Base-by-base conservation (phyloP, 2,113 vertebrate genomes). In the Psephotus haematonotus region DNA sequence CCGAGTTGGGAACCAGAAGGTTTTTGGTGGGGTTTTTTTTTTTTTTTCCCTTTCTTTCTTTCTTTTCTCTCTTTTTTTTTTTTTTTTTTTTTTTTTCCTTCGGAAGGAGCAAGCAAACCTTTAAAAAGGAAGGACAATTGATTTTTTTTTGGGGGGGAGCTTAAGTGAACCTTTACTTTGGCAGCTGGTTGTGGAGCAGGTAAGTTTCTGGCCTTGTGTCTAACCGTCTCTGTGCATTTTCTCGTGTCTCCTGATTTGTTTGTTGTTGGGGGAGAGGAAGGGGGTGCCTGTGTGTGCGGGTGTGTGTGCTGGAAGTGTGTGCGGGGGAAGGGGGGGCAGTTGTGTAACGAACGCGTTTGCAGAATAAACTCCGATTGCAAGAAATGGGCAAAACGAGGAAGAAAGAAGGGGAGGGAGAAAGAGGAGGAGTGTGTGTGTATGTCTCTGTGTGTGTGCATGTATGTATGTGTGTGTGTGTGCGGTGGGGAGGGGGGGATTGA, bases 171-270 rank as follows among this genome's bases (percentile, higher is more conserved):
- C 98, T 99, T 98, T 98, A 98, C 98, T 99, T 99, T 98, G 97
- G 98, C 98, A 98, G 98, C 98, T 98, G 98, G 98, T 97, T 97
- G 97, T 98, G 95, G 98, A 98, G 99, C 99, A 99, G 99, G 99
- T 99, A 99, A 99, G 99, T 99, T 99, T 98, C 97, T 99, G 98
- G 98, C 98, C 98, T 98, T 98, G 97, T 98, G 97, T 98, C 97
- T 98, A 97, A 97, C 86, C 97, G 95, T 95, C 90, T 96, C 97
- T 63, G 96, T 97, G 95, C 97, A 92, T 98, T 97, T 96, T 96
- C 96, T 95, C 64, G 92, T 97, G 97, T 93, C 97, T 97, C 97
- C 97, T 27, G 96, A 96, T 96, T 94, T 95, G 95, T 96, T 86
- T 95, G 94, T 92, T 96, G 95, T 75, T 92, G 96, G 95, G 82